These are phyloP conservation scores for Germaria angustata DNA, from an alignment of 2,888 invertebrate species.

Conservation along the genomic window DNA sequence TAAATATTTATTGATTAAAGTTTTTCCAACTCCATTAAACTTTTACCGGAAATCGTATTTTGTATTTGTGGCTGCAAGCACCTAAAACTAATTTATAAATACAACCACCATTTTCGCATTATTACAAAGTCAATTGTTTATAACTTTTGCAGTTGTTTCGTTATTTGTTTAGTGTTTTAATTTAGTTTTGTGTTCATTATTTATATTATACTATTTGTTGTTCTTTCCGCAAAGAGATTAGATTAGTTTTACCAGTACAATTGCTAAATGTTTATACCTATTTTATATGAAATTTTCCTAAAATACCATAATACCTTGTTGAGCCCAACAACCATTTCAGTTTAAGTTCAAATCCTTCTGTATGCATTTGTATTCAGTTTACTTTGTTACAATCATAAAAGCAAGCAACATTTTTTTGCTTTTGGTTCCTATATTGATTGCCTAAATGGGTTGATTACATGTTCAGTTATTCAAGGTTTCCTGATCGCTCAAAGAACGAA, in stretches of 20 bases:
- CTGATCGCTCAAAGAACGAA: too few species aligned
- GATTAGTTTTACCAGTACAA: conserved; percentile 79
- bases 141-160: conserved; percentile 36
- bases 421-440: too few species aligned
- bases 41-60: conserved; percentile 59
- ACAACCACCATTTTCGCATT: conserved; percentile 52
- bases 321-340: neutral
- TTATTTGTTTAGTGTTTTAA: conserved; percentile 31
- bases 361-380: too few species aligned
- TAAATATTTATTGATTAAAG: conserved; percentile 50
- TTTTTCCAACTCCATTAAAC: conserved; percentile 55
- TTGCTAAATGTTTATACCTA: conserved; percentile 74
- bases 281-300: conserved; percentile 70
- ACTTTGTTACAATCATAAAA: too few species aligned
- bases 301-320: neutral
- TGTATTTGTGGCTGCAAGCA: conserved; percentile 42
- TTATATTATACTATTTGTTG: conserved; percentile 30
- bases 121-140: conserved; percentile 65
- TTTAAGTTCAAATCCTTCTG: too few species aligned
- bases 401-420: too few species aligned
- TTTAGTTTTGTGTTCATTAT: conserved; percentile 40
- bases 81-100: conserved; percentile 57
- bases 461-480: too few species aligned
- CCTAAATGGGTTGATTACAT: too few species aligned
- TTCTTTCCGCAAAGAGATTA: conserved; percentile 71